A percentile compares a stretch with the other conserved stretches of the same genome.
Conservation (phyloP, 2,797 vertebrate species). For the Chiroxiphia lanceolata region DNA sequence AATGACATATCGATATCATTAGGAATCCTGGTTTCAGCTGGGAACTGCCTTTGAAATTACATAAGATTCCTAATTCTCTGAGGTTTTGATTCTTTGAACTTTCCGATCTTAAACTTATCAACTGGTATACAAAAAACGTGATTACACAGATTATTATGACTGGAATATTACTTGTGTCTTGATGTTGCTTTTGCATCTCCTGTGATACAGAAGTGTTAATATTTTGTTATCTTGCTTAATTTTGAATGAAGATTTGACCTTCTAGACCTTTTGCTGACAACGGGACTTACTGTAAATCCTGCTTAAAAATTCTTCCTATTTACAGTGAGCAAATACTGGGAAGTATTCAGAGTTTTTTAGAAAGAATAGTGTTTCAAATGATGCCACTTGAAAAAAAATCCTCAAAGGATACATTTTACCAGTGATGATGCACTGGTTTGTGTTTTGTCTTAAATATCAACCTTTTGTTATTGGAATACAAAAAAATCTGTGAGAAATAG, state of each 20-base stretch:
- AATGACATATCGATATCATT: neutral
- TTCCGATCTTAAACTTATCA: neutral
- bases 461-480: neutral
- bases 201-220: neutral
- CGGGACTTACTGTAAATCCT: neutral
- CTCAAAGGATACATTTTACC: neutral
- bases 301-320: neutral
- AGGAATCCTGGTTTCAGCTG: neutral
- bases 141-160: neutral
- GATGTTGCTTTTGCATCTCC: neutral
- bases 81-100: neutral
- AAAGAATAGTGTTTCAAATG: neutral
- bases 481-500: neutral
- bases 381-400: neutral
- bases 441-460: neutral
- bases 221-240: neutral
- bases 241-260: neutral
- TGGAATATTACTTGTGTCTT: neutral
- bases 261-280: neutral
- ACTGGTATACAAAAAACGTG: neutral
- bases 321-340: neutral
- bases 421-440: neutral
- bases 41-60: neutral
- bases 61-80: neutral
- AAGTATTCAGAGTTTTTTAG: neutral